Evolutionary conservation across 2,113 vertebrate genomes (phyloP), one percentile per base, ranked within the genome.

Genomic region (Arizona elegans): DNA sequence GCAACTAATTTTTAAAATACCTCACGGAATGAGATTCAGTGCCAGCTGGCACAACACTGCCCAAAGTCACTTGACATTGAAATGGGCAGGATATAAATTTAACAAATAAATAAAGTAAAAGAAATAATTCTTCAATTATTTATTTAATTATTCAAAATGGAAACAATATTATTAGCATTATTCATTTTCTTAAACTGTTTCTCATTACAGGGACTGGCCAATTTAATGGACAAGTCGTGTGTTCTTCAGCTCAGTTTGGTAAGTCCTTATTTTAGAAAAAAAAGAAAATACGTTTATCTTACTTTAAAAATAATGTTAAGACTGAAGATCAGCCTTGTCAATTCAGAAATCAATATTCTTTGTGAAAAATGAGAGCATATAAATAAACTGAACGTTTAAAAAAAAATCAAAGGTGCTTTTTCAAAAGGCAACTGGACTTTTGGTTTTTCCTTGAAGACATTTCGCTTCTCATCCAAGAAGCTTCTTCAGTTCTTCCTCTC

Each of bases 131-230:
- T 54, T 29, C 38, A 43, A 43, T 43, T 43, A 43, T 43, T 43
- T 43, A 43, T 43, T 43, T 43, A 43, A 43, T 43, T 43, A 43
- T 43, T 43, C 52, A 65, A 75, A 70, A 88, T 19, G 24, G 11
- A 12, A 29, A 38, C 29, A n/a, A 24, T 54, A 10, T 26, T 52
- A 33, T 87, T 47, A 15, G 52, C 26, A 33, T 56, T n/a, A 21
- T 43, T 59, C 24, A n/a, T 52, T 50, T 19, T 89, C 24, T 86
- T 33, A 91, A 58, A 33, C 13, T 23, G 38, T 86, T 95, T 93
- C 6, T 19, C 54, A 91, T 95, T 92, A 92, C 81, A 96, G 96
- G 95, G 95, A n/a, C 90, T 97, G 89, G 90, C 87, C 86, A 94
- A 97, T 93, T 93, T 92, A 91, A 47, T 94, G 87, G 91, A 87